Evolutionary conservation across 1,140 invertebrate genomes (phyloP), one percentile per base, ranked within the genome.

Genomic region (Nephila pilipes): DNA sequence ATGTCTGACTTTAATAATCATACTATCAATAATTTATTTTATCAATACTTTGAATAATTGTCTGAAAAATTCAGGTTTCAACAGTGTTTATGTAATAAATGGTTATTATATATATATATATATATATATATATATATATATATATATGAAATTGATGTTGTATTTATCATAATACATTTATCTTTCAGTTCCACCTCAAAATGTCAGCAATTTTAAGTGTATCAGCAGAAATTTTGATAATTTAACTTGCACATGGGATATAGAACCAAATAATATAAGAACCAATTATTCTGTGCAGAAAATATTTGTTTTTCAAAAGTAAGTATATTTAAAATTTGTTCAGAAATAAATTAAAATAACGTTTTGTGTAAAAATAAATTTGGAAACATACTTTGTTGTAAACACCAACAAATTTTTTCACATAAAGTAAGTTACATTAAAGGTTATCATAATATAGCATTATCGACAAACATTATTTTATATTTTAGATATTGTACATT

Each of bases 161-260:
- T 46, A 81, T 87, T 79, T 58, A 46, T 46, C 25, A 65, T 46
- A 65, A 29, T n/a, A 0, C 6, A 85, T 90, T 32, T 32, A 65
- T 38, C 14, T 92, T 75, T 80, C 16, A 91, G 90, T 60, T 83
- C 29, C 91, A 20, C 55, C 75, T n/a, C 79, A 87, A 88, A 55
- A 80, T 65, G 83, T 93, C 1, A 65, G 22, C 29, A 96, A 97
- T 94, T 97, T 97, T 93, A 95, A 94, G 12, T 97, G 97, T 94
- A 95, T 97, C 25, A 97, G 97, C n/a, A 95, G 96, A 58, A 97
- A 97, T 95, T 97, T 97, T 96, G 96, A 97, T 87, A 96, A 96
- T 93, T 94, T 97, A 54, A 96, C 95, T 3, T 97, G 97, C 94
- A 95, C 96, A 14, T 97, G 97, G 97, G 96, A 95, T 2, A 95